A percentile compares a stretch with the other conserved stretches of the same genome.
Conservation (phyloP, 2,797 vertebrate species). For the Apogon hyalosoma region DNA sequence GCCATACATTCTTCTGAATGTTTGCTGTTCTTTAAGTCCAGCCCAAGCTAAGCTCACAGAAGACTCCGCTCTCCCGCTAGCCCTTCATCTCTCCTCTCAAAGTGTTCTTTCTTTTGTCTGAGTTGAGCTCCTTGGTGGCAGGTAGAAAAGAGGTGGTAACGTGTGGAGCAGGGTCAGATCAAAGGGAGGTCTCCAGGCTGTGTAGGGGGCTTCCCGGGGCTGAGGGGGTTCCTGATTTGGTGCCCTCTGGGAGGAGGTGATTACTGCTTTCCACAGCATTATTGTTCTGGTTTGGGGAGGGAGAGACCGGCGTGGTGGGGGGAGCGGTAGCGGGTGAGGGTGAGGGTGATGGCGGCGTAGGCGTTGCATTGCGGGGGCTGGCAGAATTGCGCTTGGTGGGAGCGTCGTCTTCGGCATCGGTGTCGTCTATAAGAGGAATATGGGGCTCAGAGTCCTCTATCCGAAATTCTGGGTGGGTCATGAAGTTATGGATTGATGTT, state of each 20-base stretch:
- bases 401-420: conserved; percentile 97
- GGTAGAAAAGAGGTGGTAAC: conserved; percentile 65
- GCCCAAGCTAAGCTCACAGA: conserved; percentile 66
- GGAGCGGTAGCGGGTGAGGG: conserved; percentile 64
- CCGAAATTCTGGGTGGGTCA: conserved; percentile 99
- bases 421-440: conserved; percentile 99
- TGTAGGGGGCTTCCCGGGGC: conserved; percentile 96
- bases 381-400: conserved; percentile 95
- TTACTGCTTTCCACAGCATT: conserved; percentile 95
- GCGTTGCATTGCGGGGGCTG: conserved; percentile 83
- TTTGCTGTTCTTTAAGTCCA: conserved; percentile 92
- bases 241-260: conserved; percentile 94
- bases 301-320: conserved; percentile 82
- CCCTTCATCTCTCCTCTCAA: conserved; percentile 45
- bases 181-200: conserved; percentile 99
- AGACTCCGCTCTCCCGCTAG: conserved; percentile 74
- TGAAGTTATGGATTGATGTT: conserved; percentile 99
- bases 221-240: conserved; percentile 93
- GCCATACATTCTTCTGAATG: conserved; percentile 96
- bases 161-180: conserved; percentile 81
- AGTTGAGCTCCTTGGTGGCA: conserved; percentile 66
- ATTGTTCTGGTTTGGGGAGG: conserved; percentile 99
- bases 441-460: conserved; percentile 99
- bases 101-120: conserved; percentile 52
- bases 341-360: conserved; percentile 82